Evolutionary conservation across 2,113 vertebrate species (phyloP), one percentile per base, ranked within the genome.

Genomic region (Petaurus breviceps): DNA sequence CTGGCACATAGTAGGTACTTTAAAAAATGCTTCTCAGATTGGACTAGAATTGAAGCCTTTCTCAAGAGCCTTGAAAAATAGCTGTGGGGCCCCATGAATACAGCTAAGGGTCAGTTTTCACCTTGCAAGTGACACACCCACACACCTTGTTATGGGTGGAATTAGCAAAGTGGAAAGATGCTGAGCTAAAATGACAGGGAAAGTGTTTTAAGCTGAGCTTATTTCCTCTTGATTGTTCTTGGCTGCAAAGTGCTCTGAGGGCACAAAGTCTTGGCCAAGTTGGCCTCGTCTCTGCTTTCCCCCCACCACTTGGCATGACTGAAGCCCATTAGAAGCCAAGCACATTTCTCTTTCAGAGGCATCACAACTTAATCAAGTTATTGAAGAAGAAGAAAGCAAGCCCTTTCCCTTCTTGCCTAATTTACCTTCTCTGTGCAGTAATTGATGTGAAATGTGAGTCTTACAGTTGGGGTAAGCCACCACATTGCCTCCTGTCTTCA

Each of bases 381-480:
- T 93, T 97, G 97, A 97, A 97, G 96, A 98, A 95, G 96, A 98
- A 94, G 91, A 94, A 94, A 51, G 2, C 1, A 25, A 43, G 16
- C 23, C 31, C 84, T 54, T 8, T 97, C 94, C 90, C 22, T 98
- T 98, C 93, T 96, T 94, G 92, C 93, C 96, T 94, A 92, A 94
- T 97, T 94, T 97, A 49, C 96, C 96, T 97, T 92, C 95, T 94
- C 95, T 98, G 84, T 95, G 97, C 94, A 93, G 90, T 97, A 97
- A 98, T 93, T 97, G 97, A 98, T 96, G 94, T 97, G 46, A 97
- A 98, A 96, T n/a, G 1, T 95, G 96, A 98, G 51, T 97, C 98
- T 97, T 97, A 53, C 43, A 54, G 8, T 96, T 95, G 92, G 68
- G 92, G 93, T 97, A 95, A 97, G 53, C 94, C 92, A 93, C 43